A percentile compares a stretch with the other conserved stretches of the same genome.
phyloP scores from a whole-genome alignment of 2,888 invertebrate species.

The Andrena chrysosceles region DNA sequence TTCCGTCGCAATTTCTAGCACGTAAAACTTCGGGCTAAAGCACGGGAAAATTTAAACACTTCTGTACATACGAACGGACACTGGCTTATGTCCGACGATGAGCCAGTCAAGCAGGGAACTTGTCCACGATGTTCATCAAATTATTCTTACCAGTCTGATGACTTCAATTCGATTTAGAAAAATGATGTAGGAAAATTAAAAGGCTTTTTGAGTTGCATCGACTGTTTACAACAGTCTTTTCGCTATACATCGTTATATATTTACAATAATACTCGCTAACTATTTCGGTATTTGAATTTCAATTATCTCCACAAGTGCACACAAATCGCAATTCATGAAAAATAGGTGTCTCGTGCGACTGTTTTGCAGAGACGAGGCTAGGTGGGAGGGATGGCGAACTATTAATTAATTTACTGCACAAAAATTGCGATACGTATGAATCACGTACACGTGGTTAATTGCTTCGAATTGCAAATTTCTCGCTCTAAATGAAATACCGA shows the following conservation, averaged over 20 bases:
- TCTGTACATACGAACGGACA: not conserved
- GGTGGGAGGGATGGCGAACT: not conserved
- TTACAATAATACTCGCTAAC: not conserved
- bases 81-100: constrained; percentile 22
- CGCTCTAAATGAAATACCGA: constrained; percentile 12
- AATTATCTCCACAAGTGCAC: too few species aligned
- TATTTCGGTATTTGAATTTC: too few species aligned
- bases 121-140: constrained; percentile 13
- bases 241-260: too few species aligned
- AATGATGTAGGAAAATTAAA: constrained; percentile 27
- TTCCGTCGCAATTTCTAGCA: constrained; percentile 77
- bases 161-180: constrained; percentile 19
- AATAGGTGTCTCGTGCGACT: too few species aligned
- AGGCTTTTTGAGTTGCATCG: not conserved
- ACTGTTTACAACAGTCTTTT: not conserved
- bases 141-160: constrained; percentile 20
- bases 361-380: not conserved
- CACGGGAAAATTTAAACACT: constrained; percentile 47
- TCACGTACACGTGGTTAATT: constrained; percentile 12
- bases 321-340: too few species aligned
- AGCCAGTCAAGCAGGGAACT: not conserved
- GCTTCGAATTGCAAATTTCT: constrained; percentile 15
- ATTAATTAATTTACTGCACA: constrained; percentile 34
- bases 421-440: not conserved
- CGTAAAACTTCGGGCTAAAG: constrained; percentile 75